Evolutionary conservation across 2,113 vertebrate genomes (phyloP).

Genomic region (Cisticola juncidis): DNA sequence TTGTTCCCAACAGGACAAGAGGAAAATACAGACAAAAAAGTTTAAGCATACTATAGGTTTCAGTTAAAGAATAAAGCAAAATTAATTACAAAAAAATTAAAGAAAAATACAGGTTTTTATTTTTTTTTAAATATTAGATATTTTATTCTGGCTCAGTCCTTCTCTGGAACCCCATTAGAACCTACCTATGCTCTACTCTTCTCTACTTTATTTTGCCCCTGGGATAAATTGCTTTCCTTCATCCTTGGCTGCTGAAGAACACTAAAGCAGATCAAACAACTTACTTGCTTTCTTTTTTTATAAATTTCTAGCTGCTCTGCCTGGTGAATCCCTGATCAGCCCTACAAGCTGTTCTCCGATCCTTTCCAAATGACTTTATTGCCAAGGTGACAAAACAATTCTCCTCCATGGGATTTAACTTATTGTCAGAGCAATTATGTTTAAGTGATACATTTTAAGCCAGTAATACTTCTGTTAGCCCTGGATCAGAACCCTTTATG

Average conservation of each 20-base stretch:
- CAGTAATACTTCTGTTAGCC: background rate
- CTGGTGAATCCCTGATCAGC: conserved; percentile 21
- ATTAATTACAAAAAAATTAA: background rate
- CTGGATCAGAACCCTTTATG: background rate
- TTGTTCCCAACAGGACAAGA: background rate
- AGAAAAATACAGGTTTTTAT: background rate
- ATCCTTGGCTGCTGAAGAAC: background rate
- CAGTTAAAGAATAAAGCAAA: background rate
- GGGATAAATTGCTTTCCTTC: background rate
- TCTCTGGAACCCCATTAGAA: background rate
- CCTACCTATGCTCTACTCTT: background rate
- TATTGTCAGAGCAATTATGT: background rate
- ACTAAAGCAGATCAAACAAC: conserved; percentile 32
- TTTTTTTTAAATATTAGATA: background rate
- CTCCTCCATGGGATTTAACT: background rate
- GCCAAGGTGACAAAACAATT: conserved; percentile 43
- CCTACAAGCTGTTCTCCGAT: conserved; percentile 35
- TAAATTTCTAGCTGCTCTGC: background rate
- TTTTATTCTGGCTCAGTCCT: background rate
- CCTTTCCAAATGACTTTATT: conserved; percentile 38
- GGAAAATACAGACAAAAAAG: background rate
- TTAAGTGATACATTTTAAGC: conserved; percentile 20
- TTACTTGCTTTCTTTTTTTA: conserved; percentile 2
- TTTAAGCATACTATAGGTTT: background rate
- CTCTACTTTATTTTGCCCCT: background rate